Evolutionary conservation across 92 coral and sea anemone genomes (phyloP).

Genomic region (Actinernus sp.): DNA sequence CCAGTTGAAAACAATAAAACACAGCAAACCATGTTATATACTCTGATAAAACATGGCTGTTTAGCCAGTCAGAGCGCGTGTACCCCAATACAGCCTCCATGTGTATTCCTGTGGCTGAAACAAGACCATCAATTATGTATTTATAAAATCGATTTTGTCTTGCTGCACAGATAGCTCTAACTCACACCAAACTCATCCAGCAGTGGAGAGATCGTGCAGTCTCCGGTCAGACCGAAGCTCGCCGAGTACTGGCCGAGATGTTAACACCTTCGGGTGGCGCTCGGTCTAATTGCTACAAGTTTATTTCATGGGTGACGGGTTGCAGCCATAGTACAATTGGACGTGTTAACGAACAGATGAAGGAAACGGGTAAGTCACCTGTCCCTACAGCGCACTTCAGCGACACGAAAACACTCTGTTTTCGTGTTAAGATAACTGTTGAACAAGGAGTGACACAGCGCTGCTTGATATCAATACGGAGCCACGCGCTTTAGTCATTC

Average conservation of each 20-base stretch:
- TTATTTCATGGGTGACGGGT: conserved; percentile 99
- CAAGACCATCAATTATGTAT: no score
- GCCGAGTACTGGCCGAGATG: conserved; percentile 99
- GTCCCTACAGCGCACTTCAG: background rate
- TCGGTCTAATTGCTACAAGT: conserved; percentile 97
- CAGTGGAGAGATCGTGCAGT: conserved; percentile 99
- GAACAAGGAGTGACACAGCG: no score
- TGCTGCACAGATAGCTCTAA: conserved; percentile 85
- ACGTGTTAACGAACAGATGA: conserved; percentile 98
- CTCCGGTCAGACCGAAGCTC: conserved; percentile 98
- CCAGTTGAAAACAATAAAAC: no score
- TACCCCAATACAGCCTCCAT: no score
- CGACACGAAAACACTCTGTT: background rate
- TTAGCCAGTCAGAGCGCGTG: no score
- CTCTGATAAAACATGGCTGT: no score
- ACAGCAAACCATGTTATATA: no score
- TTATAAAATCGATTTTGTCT: no score
- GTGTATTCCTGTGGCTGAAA: no score
- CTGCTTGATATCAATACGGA: no score
- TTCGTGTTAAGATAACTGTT: no score
- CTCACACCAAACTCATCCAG: conserved; percentile 87
- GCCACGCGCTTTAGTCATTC: no score
- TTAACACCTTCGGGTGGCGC: conserved; percentile 99
- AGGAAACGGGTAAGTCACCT: conserved; percentile 80
- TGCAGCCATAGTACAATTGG: conserved; percentile 99